These are phyloP conservation scores for Acanthisitta chloris DNA, from an alignment of 2,113 vertebrate species.

Conservation along the genomic window DNA sequence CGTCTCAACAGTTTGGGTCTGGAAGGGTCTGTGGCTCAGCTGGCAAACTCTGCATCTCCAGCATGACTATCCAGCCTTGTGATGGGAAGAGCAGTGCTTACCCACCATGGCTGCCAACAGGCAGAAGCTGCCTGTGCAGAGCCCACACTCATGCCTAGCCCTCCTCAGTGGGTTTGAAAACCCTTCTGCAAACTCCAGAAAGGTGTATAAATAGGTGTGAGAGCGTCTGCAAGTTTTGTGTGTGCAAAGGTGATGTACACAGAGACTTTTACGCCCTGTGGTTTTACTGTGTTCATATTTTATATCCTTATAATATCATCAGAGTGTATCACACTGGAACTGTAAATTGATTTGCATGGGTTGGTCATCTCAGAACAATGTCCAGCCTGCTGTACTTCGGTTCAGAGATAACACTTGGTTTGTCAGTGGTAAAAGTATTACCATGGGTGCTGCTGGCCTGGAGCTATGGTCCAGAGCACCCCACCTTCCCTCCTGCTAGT, in stretches of 20 bases:
- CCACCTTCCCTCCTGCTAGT: background rate
- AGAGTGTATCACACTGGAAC: background rate
- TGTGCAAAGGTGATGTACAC: background rate
- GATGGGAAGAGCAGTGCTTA: background rate
- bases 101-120: background rate
- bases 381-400: background rate
- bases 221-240: background rate
- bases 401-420: background rate
- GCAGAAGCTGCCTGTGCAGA: background rate
- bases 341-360: slow-evolving; percentile 13
- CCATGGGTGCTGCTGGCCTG: background rate
- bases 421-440: background rate
- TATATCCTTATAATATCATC: background rate
- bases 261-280: background rate
- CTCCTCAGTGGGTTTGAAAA: background rate
- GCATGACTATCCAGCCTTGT: background rate
- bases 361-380: slow-evolving; percentile 31
- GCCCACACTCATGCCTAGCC: background rate
- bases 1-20: accelerated
- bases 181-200: background rate
- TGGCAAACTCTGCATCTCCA: background rate
- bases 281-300: background rate
- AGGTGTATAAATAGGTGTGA: background rate
- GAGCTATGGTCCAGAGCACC: background rate
- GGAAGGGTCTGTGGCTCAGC: background rate